Conservation (phyloP, 2,888 invertebrate genomes). For the Hemaris fuciformis region DNA sequence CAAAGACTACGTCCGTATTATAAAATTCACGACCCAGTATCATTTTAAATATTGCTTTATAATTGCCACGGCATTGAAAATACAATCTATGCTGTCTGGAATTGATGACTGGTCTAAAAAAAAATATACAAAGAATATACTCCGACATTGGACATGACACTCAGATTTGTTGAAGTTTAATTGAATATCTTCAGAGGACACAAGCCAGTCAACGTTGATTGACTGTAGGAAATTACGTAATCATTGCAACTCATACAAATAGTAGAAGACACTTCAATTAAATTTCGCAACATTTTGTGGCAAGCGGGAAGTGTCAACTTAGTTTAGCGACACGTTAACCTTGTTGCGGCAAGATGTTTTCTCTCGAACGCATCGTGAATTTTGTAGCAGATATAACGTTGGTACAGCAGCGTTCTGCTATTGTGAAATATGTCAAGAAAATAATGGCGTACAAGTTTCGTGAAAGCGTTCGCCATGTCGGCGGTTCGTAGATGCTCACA, state of each 20-base stretch:
- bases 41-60: too few relatives aligned
- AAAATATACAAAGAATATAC: not conserved
- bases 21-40: too few relatives aligned
- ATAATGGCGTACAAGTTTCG: conserved; percentile 54
- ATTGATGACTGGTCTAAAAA: not conserved
- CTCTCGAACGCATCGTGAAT: conserved; percentile 44
- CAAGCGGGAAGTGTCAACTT: conserved; percentile 2
- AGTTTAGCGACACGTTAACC: conserved; percentile 10
- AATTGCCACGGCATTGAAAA: too few relatives aligned
- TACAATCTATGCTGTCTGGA: not conserved
- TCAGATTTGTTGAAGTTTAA: conserved; percentile 61
- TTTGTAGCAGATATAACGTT: conserved; percentile 47
- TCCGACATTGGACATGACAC: conserved; percentile 55
- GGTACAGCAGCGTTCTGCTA: conserved; percentile 33
- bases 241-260: conserved; percentile 12
- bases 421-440: conserved; percentile 71
- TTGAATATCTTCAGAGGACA: conserved; percentile 54
- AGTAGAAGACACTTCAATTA: not conserved
- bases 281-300: not conserved
- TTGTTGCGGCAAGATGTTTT: conserved; percentile 26
- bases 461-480: conserved; percentile 22
- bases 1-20: too few relatives aligned
- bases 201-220: conserved; percentile 49
- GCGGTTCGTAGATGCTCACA: conserved; percentile 30
- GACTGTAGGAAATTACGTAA: conserved; percentile 61